Conservation (phyloP, 2,888 invertebrate genomes). For the Sepiola atlantica region DNA sequence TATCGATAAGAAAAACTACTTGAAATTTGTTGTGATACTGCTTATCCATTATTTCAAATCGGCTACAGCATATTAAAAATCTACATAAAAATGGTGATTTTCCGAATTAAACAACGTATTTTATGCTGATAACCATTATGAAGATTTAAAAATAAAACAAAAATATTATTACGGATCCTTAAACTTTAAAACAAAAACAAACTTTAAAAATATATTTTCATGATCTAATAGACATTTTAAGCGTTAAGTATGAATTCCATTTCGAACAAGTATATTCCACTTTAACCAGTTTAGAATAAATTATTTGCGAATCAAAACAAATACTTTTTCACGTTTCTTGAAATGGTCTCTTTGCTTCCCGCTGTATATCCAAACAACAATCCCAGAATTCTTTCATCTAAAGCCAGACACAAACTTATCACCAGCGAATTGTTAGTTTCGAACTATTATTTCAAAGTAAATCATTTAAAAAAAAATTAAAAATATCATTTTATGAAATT, state of each 20-base stretch:
- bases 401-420: not conserved
- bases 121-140: no score
- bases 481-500: no score
- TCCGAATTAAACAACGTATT: no score
- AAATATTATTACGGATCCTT: not conserved
- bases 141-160: no score
- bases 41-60: not conserved
- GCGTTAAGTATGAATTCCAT: not conserved
- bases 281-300: not conserved
- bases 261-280: not conserved
- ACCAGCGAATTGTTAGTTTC: not conserved
- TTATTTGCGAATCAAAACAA: not conserved
- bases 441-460: not conserved
- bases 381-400: slow-evolving; percentile 40
- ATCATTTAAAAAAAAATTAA: not conserved
- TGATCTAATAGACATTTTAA: not conserved
- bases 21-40: slow-evolving; percentile 24
- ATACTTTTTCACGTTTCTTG: not conserved
- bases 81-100: not conserved
- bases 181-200: not conserved
- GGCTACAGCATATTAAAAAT: not conserved
- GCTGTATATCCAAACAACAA: slow-evolving; percentile 42
- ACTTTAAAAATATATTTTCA: not conserved
- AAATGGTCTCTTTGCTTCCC: not conserved
- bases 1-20: slow-evolving; percentile 46